A percentile compares a stretch with the other conserved stretches of the same genome.
phyloP scores from a whole-genome alignment of 2,888 invertebrate species.

The Melanophora roralis region DNA sequence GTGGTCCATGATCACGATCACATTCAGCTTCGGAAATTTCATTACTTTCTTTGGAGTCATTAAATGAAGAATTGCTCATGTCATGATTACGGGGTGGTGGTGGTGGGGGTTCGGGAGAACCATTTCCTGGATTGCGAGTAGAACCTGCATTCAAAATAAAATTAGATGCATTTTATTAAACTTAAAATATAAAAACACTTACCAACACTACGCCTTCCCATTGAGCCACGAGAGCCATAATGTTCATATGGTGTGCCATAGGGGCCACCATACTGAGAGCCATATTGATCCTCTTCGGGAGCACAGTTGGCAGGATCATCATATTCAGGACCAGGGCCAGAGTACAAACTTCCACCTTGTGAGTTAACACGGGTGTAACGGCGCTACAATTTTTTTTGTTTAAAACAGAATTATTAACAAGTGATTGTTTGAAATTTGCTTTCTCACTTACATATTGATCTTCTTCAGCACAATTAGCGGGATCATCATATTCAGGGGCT shows the following conservation, averaged over 20 bases:
- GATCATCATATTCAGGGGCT: constrained; percentile 94
- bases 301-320: constrained; percentile 96
- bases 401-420: no score
- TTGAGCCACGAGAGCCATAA: constrained; percentile 91
- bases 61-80: constrained; percentile 88
- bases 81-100: constrained; percentile 91
- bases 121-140: constrained; percentile 78
- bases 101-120: constrained; percentile 83
- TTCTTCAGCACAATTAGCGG: constrained; percentile 93
- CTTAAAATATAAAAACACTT: constrained; percentile 62
- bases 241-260: constrained; percentile 93
- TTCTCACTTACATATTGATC: constrained; percentile 86
- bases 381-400: constrained; percentile 73
- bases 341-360: constrained; percentile 81
- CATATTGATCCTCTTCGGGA: constrained; percentile 93
- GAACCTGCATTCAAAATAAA: constrained; percentile 70
- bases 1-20: constrained; percentile 89
- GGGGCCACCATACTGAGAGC: constrained; percentile 86
- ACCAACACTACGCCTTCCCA: constrained; percentile 82
- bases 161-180: neutral
- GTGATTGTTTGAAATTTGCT: no score
- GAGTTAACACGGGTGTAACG: constrained; percentile 86
- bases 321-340: constrained; percentile 88
- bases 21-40: constrained; percentile 96
- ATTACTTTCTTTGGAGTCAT: constrained; percentile 95